Base-by-base conservation (phyloP, 2,888 invertebrate genomes). In the Stenotaenia linearis region DNA sequence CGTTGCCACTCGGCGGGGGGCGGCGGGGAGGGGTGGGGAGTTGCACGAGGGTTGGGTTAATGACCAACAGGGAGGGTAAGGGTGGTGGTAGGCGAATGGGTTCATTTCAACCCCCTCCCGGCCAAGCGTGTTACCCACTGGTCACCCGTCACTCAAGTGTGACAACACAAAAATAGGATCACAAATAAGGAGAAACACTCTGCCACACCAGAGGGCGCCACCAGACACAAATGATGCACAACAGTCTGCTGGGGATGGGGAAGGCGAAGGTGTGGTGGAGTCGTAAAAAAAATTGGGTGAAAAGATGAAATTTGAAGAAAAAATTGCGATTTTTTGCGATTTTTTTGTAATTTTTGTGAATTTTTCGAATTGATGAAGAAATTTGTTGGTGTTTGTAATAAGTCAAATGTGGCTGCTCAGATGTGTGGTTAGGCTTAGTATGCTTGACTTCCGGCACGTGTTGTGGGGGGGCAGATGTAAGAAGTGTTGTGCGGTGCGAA, bases 141-240 rank as follows among this genome's bases (percentile, higher is more conserved):
- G 56, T 56, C 56, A 56, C 56, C 56, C 56, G 56, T 56, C 56
- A 56, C 56, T 56, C 56, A 56, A 56, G 56, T 56, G 56, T 56
- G 56, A 56, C 56, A 56, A 56, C 15, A 56, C 56, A 18, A 56
- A 56, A 56, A 56, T 56, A 56, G 56, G 56, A 56, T 56, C 56
- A 56, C 56, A 56, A 56, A 56, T 56, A 56, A 56, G 56, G 23
- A 56, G 23, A 56, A 56, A 56, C 56, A 56, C 21, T 45, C n/a
- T n/a, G 56, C 3, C 12, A 56, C 56, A 56, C 56, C 37, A 37
- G 56, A 56, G 56, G 56, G 56, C 56, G 56, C 56, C 56, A 56
- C 56, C 56, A 5, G 18, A 56, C 56, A 56, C 56, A 18, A 56
- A 56, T 56, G 56, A 23, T 18, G 3, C 18, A 18, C 18, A 56